phyloP scores from a whole-genome alignment of 2,113 vertebrate species.

The Turnix velox region DNA sequence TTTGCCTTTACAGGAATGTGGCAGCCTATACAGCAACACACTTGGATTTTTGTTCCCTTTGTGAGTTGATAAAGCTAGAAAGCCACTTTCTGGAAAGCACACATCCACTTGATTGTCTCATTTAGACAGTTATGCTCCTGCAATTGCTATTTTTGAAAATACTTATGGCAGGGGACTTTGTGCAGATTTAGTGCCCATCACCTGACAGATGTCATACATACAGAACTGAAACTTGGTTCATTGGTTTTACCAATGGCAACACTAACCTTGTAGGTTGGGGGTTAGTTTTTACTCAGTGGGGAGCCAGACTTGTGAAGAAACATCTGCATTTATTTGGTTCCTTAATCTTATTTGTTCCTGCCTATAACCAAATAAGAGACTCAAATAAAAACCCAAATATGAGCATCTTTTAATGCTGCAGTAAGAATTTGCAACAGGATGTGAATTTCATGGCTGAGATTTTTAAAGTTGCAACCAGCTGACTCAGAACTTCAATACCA shows the following conservation, averaged over 20 bases:
- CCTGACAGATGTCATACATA: neutral
- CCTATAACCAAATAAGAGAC: neutral
- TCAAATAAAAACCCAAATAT: neutral
- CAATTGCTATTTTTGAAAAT: neutral
- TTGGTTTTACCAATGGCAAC: neutral
- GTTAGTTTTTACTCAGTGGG: neutral
- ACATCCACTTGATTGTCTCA: neutral
- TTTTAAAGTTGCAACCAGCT: neutral
- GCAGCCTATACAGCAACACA: neutral
- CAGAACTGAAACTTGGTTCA: neutral
- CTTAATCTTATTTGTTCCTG: neutral
- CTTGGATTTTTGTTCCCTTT: neutral
- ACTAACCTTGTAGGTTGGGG: neutral
- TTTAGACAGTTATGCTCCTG: neutral
- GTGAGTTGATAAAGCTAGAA: neutral
- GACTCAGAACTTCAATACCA: neutral
- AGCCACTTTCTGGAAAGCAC: neutral
- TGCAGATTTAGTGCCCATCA: neutral
- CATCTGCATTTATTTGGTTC: neutral
- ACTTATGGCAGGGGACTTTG: neutral
- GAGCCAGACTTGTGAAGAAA: neutral
- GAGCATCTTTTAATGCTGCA: neutral
- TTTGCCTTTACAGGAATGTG: neutral
- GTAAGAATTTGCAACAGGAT: neutral
- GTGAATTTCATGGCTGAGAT: neutral